Conservation (phyloP, 2,888 invertebrate species). For the Loripinus fragilis region DNA sequence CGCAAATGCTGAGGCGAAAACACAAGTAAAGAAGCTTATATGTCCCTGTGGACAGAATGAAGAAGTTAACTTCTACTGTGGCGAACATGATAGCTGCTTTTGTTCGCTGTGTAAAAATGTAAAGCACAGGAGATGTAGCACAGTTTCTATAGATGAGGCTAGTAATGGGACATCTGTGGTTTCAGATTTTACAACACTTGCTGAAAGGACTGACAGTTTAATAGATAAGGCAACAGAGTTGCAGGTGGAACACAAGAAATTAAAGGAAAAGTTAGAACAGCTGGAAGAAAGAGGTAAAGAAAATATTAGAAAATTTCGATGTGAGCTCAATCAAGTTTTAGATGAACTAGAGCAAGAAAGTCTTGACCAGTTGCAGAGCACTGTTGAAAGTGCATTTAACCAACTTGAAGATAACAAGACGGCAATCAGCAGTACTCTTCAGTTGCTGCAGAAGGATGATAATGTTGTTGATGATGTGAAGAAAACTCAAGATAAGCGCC, state of each 20-base stretch:
- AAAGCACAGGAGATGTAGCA: neutral
- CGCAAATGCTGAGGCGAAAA: neutral
- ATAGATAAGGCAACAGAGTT: neutral
- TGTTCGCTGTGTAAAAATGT: neutral
- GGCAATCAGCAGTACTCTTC: neutral
- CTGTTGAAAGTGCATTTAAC: neutral
- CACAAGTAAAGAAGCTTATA: neutral
- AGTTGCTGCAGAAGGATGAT: neutral
- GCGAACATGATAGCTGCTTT: neutral
- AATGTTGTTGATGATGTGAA: neutral
- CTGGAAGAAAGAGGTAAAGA: neutral
- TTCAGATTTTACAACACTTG: neutral
- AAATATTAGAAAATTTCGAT: neutral
- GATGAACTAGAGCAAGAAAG: neutral
- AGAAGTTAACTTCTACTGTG: neutral
- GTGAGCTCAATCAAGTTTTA: neutral
- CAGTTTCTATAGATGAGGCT: neutral
- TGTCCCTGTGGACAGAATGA: constrained; percentile 9
- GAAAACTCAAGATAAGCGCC: neutral
- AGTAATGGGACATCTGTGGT: neutral
- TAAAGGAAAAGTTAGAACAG: neutral
- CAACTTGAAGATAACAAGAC: neutral
- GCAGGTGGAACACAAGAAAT: neutral
- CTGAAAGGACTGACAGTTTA: neutral
- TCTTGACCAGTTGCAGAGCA: neutral